Conservation (phyloP, 2,888 invertebrate genomes). For the Dasypolia templi region DNA sequence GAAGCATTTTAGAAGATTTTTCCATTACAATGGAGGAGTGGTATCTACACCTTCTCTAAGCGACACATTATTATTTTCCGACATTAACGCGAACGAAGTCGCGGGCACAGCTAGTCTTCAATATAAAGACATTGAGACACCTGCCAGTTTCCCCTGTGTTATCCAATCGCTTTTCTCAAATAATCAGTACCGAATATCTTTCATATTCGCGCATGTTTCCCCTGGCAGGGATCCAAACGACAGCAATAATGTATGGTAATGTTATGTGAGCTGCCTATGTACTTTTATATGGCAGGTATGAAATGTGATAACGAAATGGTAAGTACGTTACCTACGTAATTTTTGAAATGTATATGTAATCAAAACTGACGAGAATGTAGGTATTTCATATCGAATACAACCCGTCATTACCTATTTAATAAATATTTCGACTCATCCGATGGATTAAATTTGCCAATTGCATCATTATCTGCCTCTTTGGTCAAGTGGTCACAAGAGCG, state of each 20-base stretch:
- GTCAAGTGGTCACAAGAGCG: neutral
- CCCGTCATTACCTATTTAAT: neutral
- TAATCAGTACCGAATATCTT: constrained; percentile 41
- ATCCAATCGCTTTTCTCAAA: constrained; percentile 40
- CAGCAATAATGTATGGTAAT: constrained; percentile 26
- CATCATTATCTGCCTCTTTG: neutral
- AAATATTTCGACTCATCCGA: neutral
- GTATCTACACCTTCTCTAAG: no score
- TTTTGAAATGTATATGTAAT: neutral
- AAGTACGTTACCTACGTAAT: neutral
- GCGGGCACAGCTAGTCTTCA: no score
- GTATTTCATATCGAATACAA: neutral
- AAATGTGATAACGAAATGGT: constrained; percentile 22
- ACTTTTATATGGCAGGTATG: constrained; percentile 12
- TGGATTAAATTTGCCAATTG: neutral
- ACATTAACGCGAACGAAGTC: no score
- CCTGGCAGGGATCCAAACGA: constrained; percentile 46
- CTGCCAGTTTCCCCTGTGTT: constrained; percentile 23
- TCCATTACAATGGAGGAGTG: no score
- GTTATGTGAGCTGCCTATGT: constrained; percentile 19
- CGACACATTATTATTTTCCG: no score
- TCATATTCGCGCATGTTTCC: constrained; percentile 49
- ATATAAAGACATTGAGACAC: constrained; percentile 22
- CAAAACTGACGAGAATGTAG: neutral
- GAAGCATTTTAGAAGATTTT: no score